phyloP scores from a whole-genome alignment of 2,888 invertebrate species.

The Hyposoter dolosus region DNA sequence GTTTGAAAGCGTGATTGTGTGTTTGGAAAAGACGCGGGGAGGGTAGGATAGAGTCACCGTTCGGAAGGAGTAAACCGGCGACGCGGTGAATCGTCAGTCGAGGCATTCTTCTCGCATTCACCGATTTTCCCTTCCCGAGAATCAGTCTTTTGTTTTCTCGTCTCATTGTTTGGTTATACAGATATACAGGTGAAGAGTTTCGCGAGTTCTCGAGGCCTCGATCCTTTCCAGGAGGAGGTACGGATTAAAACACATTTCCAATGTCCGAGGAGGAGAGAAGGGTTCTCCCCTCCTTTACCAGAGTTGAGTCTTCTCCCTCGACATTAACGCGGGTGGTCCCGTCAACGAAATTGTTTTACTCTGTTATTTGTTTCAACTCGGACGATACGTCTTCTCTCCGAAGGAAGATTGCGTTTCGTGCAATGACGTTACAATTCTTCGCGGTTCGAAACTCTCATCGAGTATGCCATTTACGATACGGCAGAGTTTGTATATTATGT shows the following conservation, averaged over 20 bases:
- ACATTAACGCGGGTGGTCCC: conserved; percentile 65
- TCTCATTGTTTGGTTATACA: conserved; percentile 5
- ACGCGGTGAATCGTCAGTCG: conserved; percentile 30
- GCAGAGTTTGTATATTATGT: conserved; percentile 5
- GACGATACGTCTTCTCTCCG: conserved; percentile 38
- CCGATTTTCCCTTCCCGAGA: conserved; percentile 38
- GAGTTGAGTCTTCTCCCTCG: conserved; percentile 36
- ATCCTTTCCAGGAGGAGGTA: conserved; percentile 7
- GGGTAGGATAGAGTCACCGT: conserved; percentile 25
- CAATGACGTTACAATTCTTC: conserved; percentile 61
- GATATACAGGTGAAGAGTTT: conserved; percentile 11
- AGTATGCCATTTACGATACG: conserved; percentile 2
- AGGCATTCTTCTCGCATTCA: conserved; percentile 44
- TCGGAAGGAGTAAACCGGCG: conserved; percentile 6
- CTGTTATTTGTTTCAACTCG: conserved; percentile 65
- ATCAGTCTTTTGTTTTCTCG: conserved; percentile 42
- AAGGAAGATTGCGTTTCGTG: conserved; percentile 48
- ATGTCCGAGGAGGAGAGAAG: conserved; percentile 22
- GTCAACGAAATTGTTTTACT: conserved; percentile 67
- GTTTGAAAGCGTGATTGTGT: conserved; percentile 10
- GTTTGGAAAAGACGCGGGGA: conserved; percentile 13
- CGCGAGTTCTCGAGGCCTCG: not conserved
- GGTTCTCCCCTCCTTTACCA: conserved; percentile 11
- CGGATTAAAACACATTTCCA: conserved; percentile 33
- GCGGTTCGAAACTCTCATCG: conserved; percentile 34